phyloP scores from a whole-genome alignment of 2,113 vertebrate genomes.

The Tychaedon coryphoeus region DNA sequence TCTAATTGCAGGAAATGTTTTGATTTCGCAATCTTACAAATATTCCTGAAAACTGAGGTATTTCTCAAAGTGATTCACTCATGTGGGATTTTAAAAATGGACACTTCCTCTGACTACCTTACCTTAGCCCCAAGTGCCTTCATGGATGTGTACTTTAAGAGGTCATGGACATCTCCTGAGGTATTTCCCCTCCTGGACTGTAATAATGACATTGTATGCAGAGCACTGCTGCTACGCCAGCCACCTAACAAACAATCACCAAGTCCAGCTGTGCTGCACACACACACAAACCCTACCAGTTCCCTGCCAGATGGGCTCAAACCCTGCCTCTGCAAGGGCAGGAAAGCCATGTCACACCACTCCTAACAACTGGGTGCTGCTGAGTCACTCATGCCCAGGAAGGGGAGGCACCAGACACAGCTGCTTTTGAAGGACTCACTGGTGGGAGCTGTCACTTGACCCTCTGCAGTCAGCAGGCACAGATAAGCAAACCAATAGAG shows the following conservation, averaged over 20 bases:
- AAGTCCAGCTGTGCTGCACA: neutral
- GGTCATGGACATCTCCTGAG: neutral
- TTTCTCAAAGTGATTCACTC: neutral
- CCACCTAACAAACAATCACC: neutral
- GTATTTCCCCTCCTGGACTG: neutral
- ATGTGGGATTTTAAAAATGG: neutral
- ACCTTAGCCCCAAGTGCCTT: neutral
- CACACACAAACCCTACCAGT: neutral
- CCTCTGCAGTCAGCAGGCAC: fast-evolving
- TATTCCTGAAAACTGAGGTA: neutral
- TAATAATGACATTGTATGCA: neutral
- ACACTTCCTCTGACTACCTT: neutral
- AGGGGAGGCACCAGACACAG: neutral
- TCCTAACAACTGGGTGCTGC: neutral
- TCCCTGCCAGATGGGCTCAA: neutral
- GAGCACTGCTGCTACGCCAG: fast-evolving
- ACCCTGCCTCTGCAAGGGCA: neutral
- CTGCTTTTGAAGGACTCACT: neutral
- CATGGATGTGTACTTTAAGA: neutral
- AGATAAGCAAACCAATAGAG: neutral
- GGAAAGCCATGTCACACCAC: fast-evolving
- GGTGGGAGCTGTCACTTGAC: fast-evolving
- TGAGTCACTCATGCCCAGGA: fast-evolving
- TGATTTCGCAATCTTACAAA: neutral
- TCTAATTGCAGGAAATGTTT: neutral